These are phyloP conservation scores for human DNA, from an alignment of 2,113 vertebrate species.

Conservation along the genomic window DNA sequence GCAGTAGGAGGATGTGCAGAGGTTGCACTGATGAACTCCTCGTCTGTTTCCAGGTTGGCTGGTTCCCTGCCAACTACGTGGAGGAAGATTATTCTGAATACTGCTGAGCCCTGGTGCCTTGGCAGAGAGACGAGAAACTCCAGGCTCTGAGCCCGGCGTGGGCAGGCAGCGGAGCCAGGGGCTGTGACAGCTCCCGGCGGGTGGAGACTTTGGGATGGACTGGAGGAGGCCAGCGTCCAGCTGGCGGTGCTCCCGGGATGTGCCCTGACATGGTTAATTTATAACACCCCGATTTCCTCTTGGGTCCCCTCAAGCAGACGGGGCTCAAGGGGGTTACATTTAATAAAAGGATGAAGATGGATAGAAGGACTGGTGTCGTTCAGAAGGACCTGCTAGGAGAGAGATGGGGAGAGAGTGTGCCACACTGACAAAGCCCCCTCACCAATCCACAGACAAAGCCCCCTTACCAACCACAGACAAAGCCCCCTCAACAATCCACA, in stretches of 20 bases:
- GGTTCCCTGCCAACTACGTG: constrained; percentile 96
- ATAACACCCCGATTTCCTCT: constrained; percentile 37
- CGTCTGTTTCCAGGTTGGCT: constrained; percentile 86
- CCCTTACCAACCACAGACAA: no score
- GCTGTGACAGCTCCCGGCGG: not conserved
- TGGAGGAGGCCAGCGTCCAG: not conserved
- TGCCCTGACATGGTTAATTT: constrained; percentile 59
- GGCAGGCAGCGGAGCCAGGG: not conserved
- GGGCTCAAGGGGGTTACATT: not conserved
- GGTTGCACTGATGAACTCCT: not conserved
- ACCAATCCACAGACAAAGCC: no score
- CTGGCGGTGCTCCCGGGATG: not conserved
- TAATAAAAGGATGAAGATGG: constrained; percentile 71
- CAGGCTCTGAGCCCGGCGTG: not conserved
- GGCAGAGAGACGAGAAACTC: not conserved
- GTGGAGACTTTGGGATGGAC: not conserved
- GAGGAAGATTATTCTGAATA: constrained; percentile 96
- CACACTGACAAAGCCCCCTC: not conserved
- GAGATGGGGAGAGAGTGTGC: not conserved
- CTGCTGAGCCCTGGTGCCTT: constrained; percentile 84
- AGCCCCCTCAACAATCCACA: no score
- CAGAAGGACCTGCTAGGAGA: not conserved
- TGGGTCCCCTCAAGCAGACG: not conserved
- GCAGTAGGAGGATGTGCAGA: accelerated
- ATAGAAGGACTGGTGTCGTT: not conserved